Evolutionary conservation across 2,888 invertebrate species (phyloP), one percentile per base, ranked within the genome.

Genomic region (Meteorus cinctellus): DNA sequence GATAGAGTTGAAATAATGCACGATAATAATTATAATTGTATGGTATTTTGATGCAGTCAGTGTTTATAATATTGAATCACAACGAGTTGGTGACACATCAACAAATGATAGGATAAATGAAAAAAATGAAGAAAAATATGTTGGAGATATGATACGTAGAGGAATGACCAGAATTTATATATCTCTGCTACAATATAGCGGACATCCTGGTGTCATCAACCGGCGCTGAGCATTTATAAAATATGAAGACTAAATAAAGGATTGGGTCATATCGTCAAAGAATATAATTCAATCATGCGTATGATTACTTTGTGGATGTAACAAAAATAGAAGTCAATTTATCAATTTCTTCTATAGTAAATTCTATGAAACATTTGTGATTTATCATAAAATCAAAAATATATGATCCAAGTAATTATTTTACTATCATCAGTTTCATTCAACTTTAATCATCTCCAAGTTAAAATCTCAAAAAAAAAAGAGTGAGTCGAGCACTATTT

Each of bases 191-290:
- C 29, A 59, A 74, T 62, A 41, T 68, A 31, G 48, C 70, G 75
- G 75, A 75, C 70, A 70, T 75, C 75, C 75, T 75, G 75, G 75
- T 65, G 70, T 75, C 70, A 41, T 75, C 70, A 75, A 70, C 70
- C 75, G 63, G 60, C 27, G 51, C 70, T 63, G 62, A 16, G 29
- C 41, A 67, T 41, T 48, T 68, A 45, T 48, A 29, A 67, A 24
- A 51, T 68, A 45, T 48, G 6, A 1, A 2, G 19, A 55, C 24
- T 19, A 0, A 19, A 55, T 55, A 8, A 19, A 55, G n/a, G 6
- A n/a, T 55, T 19, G 55, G 55, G 14, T 48, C 48, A 48, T 48
- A 48, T 48, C n/a, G 14, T 16, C 16, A 48, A 6, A 4, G 4
- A 48, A 48, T 16, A 48, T 48, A 48, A 48, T n/a, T 48, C 16